Evolutionary conservation across 2,888 invertebrate genomes (phyloP).

Genomic region (Dione juno): DNA sequence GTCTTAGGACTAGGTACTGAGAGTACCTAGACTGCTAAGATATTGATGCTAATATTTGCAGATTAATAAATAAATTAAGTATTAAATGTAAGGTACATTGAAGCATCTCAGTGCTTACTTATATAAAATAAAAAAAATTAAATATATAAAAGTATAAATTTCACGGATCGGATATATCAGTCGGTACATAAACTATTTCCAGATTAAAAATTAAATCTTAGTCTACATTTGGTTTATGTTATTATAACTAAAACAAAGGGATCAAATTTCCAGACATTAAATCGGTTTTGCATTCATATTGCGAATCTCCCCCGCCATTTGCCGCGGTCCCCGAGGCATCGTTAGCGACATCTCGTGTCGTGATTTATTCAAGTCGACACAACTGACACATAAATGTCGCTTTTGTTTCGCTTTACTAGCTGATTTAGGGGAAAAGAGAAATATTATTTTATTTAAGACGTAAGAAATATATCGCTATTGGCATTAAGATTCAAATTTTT

Average conservation of each 20-base stretch:
- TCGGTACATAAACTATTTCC: neutral
- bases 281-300: conserved; percentile 64
- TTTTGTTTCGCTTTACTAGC: conserved; percentile 77
- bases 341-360: conserved; percentile 65
- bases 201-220: neutral
- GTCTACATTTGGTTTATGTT: neutral
- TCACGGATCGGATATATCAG: neutral
- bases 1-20: no score
- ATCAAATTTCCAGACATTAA: conserved; percentile 70
- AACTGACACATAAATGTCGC: conserved; percentile 81
- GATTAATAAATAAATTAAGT: no score
- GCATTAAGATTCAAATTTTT: neutral
- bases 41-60: no score
- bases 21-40: no score
- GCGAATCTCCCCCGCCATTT: conserved; percentile 68
- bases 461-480: neutral
- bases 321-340: conserved; percentile 72
- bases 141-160: neutral
- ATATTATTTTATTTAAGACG: conserved; percentile 16
- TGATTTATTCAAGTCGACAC: conserved; percentile 75
- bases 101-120: neutral
- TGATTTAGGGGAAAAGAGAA: conserved; percentile 51
- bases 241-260: conserved; percentile 42
- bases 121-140: neutral
- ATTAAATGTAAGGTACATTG: no score